Evolutionary conservation across 1,140 invertebrate species (phyloP).

Genomic region (Hycleus phaleratus): DNA sequence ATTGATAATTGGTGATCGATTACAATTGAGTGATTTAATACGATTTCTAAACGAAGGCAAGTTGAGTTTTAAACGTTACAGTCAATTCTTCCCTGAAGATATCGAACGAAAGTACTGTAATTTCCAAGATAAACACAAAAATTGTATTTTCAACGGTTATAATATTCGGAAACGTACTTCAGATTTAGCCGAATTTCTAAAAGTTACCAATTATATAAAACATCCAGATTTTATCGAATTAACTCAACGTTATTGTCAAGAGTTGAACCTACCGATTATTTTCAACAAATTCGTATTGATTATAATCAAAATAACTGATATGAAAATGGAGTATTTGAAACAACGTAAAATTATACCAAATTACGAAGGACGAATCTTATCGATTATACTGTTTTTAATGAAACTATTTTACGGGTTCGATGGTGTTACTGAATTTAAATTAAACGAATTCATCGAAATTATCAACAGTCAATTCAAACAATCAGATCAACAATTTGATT

Average conservation of each 20-base stretch:
- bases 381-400: conserved; percentile 52
- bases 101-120: conserved; percentile 27
- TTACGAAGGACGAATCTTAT: conserved; percentile 55
- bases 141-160: conserved; percentile 37
- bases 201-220: conserved; percentile 36
- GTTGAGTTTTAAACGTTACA: conserved; percentile 47
- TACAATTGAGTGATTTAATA: conserved; percentile 52
- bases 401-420: conserved; percentile 58
- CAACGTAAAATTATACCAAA: conserved; percentile 40
- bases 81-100: conserved; percentile 48
- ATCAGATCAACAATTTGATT: conserved; percentile 48
- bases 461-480: conserved; percentile 14
- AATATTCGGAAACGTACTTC: conserved; percentile 33
- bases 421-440: conserved; percentile 49
- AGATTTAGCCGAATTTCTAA: conserved; percentile 41
- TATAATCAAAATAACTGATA: conserved; percentile 18
- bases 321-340: conserved; percentile 21
- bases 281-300: conserved; percentile 20
- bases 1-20: conserved; percentile 47
- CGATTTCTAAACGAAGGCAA: conserved; percentile 53
- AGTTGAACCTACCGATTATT: conserved; percentile 47
- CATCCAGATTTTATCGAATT: conserved; percentile 45
- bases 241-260: conserved; percentile 45
- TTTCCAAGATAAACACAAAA: conserved; percentile 32
- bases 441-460: conserved; percentile 46